These are phyloP conservation scores for Oreortyx pictus DNA, from an alignment of 2,797 vertebrate genomes.

Conservation along the genomic window DNA sequence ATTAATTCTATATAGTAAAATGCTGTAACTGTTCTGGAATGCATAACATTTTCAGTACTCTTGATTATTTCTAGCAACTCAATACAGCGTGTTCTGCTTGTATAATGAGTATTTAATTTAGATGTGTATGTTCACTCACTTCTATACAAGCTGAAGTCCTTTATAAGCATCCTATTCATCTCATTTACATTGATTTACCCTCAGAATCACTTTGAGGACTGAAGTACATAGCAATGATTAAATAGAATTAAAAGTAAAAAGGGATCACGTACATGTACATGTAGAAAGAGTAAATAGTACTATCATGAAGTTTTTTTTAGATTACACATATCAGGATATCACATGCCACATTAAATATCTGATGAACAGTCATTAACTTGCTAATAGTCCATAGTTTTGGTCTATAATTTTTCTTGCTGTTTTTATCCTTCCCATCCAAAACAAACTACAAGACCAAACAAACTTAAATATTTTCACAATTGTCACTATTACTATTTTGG, in stretches of 20 bases:
- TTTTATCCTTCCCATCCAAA: neutral
- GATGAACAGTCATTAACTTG: neutral
- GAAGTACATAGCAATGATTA: neutral
- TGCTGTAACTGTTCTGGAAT: neutral
- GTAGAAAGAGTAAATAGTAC: neutral
- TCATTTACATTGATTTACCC: conserved; percentile 37
- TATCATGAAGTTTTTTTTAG: neutral
- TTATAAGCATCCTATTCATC: conserved; percentile 31
- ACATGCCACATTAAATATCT: neutral
- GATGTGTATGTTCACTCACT: neutral
- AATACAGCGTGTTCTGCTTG: conserved; percentile 6
- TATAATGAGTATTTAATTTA: conserved; percentile 52
- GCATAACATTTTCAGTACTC: conserved; percentile 28
- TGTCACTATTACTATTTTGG: neutral
- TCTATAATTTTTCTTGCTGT: neutral
- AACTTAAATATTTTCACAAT: neutral
- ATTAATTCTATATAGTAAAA: conserved; percentile 1
- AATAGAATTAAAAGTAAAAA: neutral
- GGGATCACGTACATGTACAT: fast-evolving
- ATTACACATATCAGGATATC: neutral
- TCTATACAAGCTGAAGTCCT: neutral
- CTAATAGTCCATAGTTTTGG: neutral
- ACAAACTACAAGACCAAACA: neutral
- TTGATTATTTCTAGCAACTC: conserved; percentile 40
- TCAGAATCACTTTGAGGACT: conserved; percentile 21